Conservation (phyloP, 37 sponge, comb jelly and placozoan species). For the Hormiphora californensis region DNA sequence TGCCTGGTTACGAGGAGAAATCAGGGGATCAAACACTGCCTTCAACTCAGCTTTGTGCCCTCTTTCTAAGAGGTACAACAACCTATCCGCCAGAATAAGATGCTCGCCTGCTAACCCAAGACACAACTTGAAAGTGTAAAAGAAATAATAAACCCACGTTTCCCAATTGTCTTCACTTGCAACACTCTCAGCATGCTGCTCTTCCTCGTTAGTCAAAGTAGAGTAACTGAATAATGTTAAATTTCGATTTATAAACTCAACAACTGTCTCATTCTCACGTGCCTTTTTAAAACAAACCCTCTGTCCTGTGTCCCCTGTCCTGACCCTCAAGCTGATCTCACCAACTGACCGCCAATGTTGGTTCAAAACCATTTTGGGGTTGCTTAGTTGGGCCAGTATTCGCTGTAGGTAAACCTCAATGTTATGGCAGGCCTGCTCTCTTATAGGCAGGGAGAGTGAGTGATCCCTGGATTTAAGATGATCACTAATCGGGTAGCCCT, state of each 20-base stretch:
- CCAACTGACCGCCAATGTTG: constrained; percentile 41
- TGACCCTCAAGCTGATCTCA: background rate
- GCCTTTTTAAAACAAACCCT: constrained; percentile 5
- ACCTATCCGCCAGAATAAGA: background rate
- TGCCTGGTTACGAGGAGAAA: constrained; percentile 4
- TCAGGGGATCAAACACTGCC: background rate
- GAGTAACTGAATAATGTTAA: background rate
- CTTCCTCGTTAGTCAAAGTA: background rate
- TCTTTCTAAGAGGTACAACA: background rate
- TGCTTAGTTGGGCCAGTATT: background rate
- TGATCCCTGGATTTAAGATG: background rate
- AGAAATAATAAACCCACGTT: constrained; percentile 31
- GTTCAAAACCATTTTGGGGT: background rate
- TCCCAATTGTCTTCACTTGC: constrained; percentile 15
- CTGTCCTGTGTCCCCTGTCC: background rate
- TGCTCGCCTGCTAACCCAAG: background rate
- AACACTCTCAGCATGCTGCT: background rate
- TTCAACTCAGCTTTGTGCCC: background rate
- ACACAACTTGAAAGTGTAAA: background rate
- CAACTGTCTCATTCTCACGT: background rate
- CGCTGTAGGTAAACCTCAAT: constrained; percentile 1
- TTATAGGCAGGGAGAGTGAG: background rate
- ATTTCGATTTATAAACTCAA: constrained; percentile 11
- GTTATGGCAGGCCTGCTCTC: constrained; percentile 44
- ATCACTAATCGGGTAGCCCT: background rate